These are phyloP conservation scores for Coryphaenoides rupestris DNA, from an alignment of 2,113 vertebrate genomes.

Conservation along the genomic window DNA sequence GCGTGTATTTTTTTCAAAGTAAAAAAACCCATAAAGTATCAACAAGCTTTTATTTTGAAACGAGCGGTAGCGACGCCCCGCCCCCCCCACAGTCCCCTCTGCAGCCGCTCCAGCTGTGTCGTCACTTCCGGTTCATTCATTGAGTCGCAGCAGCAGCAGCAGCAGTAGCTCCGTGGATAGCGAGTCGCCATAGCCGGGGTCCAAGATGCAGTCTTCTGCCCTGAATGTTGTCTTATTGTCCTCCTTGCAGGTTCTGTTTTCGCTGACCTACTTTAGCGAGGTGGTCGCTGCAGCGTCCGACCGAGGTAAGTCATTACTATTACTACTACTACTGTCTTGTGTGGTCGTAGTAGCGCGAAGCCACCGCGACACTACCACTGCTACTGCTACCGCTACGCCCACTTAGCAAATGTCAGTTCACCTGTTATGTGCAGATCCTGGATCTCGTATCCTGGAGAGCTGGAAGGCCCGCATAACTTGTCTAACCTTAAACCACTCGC, in stretches of 20 bases:
- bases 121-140: too few species aligned
- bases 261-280: constrained; percentile 38
- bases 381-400: background rate
- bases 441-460: background rate
- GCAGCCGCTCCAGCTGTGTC: too few species aligned
- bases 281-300: constrained; percentile 44
- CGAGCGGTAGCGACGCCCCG: too few species aligned
- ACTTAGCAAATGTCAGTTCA: background rate
- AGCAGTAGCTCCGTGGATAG: constrained; percentile 1
- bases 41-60: too few species aligned
- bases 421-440: background rate
- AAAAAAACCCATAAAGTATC: too few species aligned
- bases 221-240: constrained; percentile 44
- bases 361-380: too few species aligned
- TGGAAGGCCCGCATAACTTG: background rate
- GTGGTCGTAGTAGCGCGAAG: background rate
- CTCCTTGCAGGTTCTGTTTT: constrained; percentile 46
- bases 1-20: too few species aligned
- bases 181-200: background rate
- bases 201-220: constrained; percentile 53
- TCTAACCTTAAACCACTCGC: background rate
- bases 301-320: constrained; percentile 56
- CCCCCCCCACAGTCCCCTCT: too few species aligned
- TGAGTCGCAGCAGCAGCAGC: too few species aligned
- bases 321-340: too few species aligned